These are phyloP conservation scores for Piscicola geometra DNA, from an alignment of 2,888 invertebrate genomes.

Conservation along the genomic window DNA sequence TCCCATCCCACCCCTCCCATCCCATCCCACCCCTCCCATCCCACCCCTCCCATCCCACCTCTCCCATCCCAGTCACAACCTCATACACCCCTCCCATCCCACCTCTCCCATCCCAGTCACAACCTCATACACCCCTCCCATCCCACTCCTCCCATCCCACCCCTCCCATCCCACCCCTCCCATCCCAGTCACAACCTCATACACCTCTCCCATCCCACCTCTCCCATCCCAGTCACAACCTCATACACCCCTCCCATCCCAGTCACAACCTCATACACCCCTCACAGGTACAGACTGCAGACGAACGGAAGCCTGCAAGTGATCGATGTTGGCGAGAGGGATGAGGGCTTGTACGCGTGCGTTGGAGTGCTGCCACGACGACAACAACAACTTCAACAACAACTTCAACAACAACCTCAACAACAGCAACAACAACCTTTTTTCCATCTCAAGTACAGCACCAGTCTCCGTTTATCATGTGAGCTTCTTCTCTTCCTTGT, in stretches of 20 bases:
- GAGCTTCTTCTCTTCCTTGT: not conserved
- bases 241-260: constrained; percentile 39
- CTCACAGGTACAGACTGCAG: constrained; percentile 24
- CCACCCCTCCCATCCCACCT: constrained; percentile 26
- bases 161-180: no score
- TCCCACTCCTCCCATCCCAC: no score
- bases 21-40: constrained; percentile 38
- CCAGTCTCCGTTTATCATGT: not conserved
- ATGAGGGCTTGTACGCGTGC: constrained; percentile 21
- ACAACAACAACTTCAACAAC: not conserved
- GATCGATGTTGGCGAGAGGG: not conserved
- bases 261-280: constrained; percentile 34
- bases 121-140: constrained; percentile 34
- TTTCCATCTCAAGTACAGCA: not conserved
- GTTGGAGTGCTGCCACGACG: not conserved
- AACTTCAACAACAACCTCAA: not conserved
- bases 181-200: no score
- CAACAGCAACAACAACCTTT: not conserved
- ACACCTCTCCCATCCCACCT: not conserved
- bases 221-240: constrained; percentile 44
- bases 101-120: constrained; percentile 39
- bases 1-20: constrained; percentile 38
- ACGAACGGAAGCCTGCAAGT: constrained; percentile 14
- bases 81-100: constrained; percentile 39
- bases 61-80: constrained; percentile 44